Evolutionary conservation across 2,797 vertebrate species (phyloP).

Genomic region (Tangara arthus): DNA sequence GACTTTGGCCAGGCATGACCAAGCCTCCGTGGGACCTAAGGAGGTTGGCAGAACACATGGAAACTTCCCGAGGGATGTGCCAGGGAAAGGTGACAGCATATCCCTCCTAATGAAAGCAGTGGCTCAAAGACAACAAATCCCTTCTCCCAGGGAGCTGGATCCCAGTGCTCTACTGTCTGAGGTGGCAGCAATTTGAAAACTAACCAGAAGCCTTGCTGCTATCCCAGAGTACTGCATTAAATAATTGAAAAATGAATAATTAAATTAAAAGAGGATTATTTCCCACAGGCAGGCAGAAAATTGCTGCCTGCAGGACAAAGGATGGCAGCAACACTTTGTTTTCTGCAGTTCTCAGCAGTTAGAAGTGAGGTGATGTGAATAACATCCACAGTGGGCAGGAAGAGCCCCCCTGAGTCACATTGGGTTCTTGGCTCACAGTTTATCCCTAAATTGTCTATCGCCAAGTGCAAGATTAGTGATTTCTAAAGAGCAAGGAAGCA

Average conservation of each 20-base stretch:
- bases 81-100: neutral
- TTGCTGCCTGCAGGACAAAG: slow-evolving; percentile 35
- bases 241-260: slow-evolving; percentile 65
- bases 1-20: neutral
- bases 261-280: slow-evolving; percentile 67
- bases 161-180: neutral
- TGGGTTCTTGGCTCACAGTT: neutral
- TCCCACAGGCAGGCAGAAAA: slow-evolving; percentile 57
- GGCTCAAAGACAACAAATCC: neutral
- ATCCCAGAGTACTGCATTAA: slow-evolving; percentile 21
- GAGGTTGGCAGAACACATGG: neutral
- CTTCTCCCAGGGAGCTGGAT: slow-evolving; percentile 6
- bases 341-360: slow-evolving; percentile 50
- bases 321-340: slow-evolving; percentile 25
- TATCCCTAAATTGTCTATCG: neutral
- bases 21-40: neutral
- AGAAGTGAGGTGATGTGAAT: slow-evolving; percentile 1
- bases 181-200: slow-evolving; percentile 6
- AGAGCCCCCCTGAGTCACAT: neutral
- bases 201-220: slow-evolving; percentile 10
- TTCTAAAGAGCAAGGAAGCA: neutral
- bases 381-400: slow-evolving; percentile 17
- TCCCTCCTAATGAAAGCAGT: slow-evolving; percentile 14
- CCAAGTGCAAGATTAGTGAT: neutral
- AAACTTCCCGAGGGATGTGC: neutral